A percentile compares a stretch with the other conserved stretches of the same genome.
Conservation (phyloP, 2,888 invertebrate genomes). For the Tachystola acroxantha region DNA sequence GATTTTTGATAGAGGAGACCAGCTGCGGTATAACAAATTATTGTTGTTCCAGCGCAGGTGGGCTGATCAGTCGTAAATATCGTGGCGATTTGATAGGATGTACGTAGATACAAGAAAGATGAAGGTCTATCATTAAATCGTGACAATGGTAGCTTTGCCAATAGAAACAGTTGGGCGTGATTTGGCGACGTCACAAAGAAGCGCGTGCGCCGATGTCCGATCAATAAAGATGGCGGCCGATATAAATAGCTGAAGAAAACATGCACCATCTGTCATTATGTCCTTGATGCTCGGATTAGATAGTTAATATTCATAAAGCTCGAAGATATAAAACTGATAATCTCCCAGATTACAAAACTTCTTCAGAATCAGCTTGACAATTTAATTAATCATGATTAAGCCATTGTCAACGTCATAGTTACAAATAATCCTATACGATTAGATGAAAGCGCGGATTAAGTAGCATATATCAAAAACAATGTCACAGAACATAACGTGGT, state of each 20-base stretch:
- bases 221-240: conserved; percentile 48
- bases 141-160: conserved; percentile 54
- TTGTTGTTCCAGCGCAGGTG: conserved; percentile 53
- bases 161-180: conserved; percentile 57
- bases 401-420: conserved; percentile 38
- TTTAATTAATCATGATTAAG: conserved; percentile 37
- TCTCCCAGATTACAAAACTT: conserved; percentile 11
- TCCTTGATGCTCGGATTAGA: conserved; percentile 33
- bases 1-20: conserved; percentile 60
- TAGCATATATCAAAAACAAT: conserved; percentile 48
- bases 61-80: conserved; percentile 25
- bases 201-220: conserved; percentile 45
- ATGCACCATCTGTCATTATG: conserved; percentile 38
- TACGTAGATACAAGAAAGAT: conserved; percentile 30
- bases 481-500: conserved; percentile 40
- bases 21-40: conserved; percentile 55
- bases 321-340: conserved; percentile 3
- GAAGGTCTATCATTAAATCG: conserved; percentile 33
- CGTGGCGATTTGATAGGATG: conserved; percentile 21
- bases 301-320: conserved; percentile 10
- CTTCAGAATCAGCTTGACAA: conserved; percentile 6
- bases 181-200: conserved; percentile 31
- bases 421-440: conserved; percentile 29
- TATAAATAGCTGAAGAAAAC: conserved; percentile 41
- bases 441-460: conserved; percentile 41